Base-by-base conservation (phyloP, 2,888 invertebrate genomes). In the Agapetus fuscipes region DNA sequence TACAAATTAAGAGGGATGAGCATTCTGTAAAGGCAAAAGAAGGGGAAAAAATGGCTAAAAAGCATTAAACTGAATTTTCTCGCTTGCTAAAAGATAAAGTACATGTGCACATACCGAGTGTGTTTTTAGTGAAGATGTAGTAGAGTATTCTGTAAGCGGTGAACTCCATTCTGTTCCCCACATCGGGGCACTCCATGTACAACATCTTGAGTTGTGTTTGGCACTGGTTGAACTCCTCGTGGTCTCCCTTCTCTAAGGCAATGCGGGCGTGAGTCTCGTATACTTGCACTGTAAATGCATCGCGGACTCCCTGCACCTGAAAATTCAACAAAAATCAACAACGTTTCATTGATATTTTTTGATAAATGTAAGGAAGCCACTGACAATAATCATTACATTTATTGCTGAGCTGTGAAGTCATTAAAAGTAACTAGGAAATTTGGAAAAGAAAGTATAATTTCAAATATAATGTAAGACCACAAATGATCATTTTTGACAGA, bases 151-250 rank as follows among this genome's bases (percentile, higher is more conserved):
- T 74, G 63, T 99, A 99, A 35, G 95, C 94, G 35, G 85, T 84
- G 64, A 99, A 99, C 66, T 99, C 98, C 48, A 84, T 75, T 46
- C 79, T 73, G 70, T 95, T 88, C 44, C 73, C 74, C 41, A 61
- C 53, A 15, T 78, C 72, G 20, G 80, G 82, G 44, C 85, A 64
- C 61, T 90, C 89, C 48, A 77, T 66, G 61, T 98, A 98, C 20
- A 99, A 74, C 76, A 90, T 86, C 71, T 90, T 90, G 37, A 99
- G 72, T 66, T 99, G 98, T 10, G 95, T 94, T 67, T 98, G 98
- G 60, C 98, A 99, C 63, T 98, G 97, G 72, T 99, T 99, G 60
- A 97, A 98, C 61, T 99, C 98, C 58, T 95, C 96, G 60, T 95
- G 94, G 59, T 98, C 98, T 36, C 93, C 91, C 66, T 89, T 95